Conservation (phyloP, 2,888 invertebrate genomes). For the Drosophila algonquin region DNA sequence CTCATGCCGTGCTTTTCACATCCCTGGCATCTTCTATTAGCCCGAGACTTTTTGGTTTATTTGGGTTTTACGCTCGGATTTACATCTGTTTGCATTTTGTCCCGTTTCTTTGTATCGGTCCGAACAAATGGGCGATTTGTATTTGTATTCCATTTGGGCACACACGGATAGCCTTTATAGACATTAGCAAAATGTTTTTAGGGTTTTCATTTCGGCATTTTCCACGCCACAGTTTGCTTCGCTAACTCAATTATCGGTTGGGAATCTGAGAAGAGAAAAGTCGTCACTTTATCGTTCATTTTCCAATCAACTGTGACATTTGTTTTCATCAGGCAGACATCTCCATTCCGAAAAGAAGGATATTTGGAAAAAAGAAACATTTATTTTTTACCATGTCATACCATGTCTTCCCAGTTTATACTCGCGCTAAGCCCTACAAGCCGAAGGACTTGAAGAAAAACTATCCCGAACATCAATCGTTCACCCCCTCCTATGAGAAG, state of each 20-base stretch:
- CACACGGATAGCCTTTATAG: conserved; percentile 45
- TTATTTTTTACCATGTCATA: background rate
- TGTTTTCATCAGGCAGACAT: background rate
- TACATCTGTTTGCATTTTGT: conserved; percentile 78
- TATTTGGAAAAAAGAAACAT: background rate
- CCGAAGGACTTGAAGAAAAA: background rate
- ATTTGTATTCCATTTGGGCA: conserved; percentile 54
- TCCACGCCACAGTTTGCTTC: background rate
- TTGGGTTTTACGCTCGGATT: conserved; percentile 75
- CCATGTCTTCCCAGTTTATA: background rate
- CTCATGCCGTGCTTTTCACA: conserved; percentile 71
- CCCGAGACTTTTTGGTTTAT: conserved; percentile 58
- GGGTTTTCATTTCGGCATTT: conserved; percentile 23
- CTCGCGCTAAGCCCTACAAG: background rate
- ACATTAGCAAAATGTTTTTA: conserved; percentile 44
- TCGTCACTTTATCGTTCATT: conserved; percentile 1
- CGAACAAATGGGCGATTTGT: conserved; percentile 70
- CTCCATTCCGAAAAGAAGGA: background rate
- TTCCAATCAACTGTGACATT: background rate
- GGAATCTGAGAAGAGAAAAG: background rate
- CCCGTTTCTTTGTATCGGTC: conserved; percentile 26
- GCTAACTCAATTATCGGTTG: conserved; percentile 36
- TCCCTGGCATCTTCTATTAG: conserved; percentile 40
- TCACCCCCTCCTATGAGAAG: conserved; percentile 15
- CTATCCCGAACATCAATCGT: background rate